These are phyloP conservation scores for Monopterus albus DNA, from an alignment of 2,113 vertebrate species.

Conservation along the genomic window DNA sequence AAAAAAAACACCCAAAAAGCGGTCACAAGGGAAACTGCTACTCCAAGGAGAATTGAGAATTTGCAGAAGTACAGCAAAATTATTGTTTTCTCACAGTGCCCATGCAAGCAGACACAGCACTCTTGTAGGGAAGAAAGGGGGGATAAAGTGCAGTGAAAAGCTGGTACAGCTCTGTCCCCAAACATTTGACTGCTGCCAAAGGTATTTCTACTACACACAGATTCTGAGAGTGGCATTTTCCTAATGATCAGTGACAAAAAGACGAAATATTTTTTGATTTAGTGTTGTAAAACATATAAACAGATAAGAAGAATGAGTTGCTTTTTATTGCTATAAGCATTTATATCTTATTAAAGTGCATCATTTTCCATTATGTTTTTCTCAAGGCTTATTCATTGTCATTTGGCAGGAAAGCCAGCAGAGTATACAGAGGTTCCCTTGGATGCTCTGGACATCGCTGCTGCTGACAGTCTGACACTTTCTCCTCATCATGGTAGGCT, in stretches of 20 bases:
- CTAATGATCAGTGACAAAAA: background rate
- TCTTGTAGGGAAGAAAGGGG: too few relatives aligned
- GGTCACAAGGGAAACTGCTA: too few relatives aligned
- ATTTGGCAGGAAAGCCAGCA: slow-evolving; percentile 44
- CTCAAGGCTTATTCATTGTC: background rate
- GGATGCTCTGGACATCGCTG: slow-evolving; percentile 88
- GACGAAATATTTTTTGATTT: background rate
- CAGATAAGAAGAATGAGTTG: background rate
- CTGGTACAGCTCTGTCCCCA: too few relatives aligned
- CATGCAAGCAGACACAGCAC: too few relatives aligned
- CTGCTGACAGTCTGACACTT: slow-evolving; percentile 86
- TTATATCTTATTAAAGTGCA: background rate
- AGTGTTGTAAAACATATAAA: background rate
- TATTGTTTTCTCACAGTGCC: too few relatives aligned
- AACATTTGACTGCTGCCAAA: too few relatives aligned
- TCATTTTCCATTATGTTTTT: background rate
- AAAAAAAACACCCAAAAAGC: too few relatives aligned
- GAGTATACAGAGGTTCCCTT: slow-evolving; percentile 93
- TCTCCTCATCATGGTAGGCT: slow-evolving; percentile 86
- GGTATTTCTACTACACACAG: too few relatives aligned
- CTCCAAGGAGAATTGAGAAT: too few relatives aligned
- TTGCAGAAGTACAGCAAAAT: too few relatives aligned
- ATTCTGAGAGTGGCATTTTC: too few relatives aligned
- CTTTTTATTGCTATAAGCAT: background rate
- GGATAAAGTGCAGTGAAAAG: too few relatives aligned